Evolutionary conservation across 1,140 invertebrate species (phyloP).

Genomic region (Gonioctena quinquepunctata): DNA sequence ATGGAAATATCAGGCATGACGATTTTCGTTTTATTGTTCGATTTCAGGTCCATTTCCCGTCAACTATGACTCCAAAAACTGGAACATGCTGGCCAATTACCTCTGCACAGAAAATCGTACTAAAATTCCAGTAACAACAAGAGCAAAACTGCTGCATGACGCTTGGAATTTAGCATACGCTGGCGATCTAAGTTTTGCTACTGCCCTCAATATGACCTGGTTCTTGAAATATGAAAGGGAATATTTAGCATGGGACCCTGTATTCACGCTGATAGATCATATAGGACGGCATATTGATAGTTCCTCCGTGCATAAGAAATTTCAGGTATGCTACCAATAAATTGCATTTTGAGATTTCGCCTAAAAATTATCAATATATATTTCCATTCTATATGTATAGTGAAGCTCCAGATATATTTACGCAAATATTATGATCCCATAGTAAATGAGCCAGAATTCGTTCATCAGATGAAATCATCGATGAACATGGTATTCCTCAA

Average conservation of each 20-base stretch:
- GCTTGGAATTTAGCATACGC: slow-evolving; percentile 79
- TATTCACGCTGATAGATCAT: slow-evolving; percentile 79
- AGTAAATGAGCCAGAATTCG: no score
- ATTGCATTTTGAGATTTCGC: not conserved
- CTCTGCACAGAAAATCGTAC: slow-evolving; percentile 61
- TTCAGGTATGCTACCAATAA: slow-evolving; percentile 62
- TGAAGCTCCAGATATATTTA: no score
- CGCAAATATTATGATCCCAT: no score
- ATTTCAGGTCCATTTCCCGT: slow-evolving; percentile 78
- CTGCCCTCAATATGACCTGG: slow-evolving; percentile 74
- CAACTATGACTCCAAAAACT: slow-evolving; percentile 80
- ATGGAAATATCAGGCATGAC: no score
- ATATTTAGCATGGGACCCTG: slow-evolving; percentile 75
- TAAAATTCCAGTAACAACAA: slow-evolving; percentile 69
- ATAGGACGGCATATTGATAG: slow-evolving; percentile 72
- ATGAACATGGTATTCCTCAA: no score
- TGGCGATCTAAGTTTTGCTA: slow-evolving; percentile 71
- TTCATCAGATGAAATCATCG: no score
- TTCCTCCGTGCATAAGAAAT: slow-evolving; percentile 66
- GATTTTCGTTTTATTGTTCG: no score
- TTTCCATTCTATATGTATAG: no score
- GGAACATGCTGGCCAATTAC: slow-evolving; percentile 71
- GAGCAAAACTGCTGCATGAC: slow-evolving; percentile 77
- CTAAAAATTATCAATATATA: no score
- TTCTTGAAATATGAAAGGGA: slow-evolving; percentile 72